Evolutionary conservation across 1,140 invertebrate genomes (phyloP), one percentile per base, ranked within the genome.

Genomic region (Drosophila truncata): DNA sequence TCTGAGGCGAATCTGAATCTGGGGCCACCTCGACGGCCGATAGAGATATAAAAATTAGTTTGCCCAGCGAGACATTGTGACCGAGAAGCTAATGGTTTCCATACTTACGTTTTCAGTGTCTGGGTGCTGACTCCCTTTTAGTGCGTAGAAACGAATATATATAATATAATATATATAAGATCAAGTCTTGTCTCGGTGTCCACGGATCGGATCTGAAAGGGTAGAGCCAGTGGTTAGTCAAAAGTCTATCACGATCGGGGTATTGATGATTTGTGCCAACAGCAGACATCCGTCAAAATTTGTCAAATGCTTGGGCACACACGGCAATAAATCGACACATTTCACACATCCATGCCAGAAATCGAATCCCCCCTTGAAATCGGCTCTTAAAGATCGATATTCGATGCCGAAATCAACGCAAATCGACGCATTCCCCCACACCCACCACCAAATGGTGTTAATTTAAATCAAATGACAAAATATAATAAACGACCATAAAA

Each of bases 401-500:
- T 37, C 61, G 57, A 29, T 47, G 31, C 47, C 31, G 29, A 67
- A 77, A 49, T 69, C 52, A 69, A 67, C 44, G 47, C 39, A 61
- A 70, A 73, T 65, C 37, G 29, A 47, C 39, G 14, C 13, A 14
- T 16, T 39, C 18, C 4, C 4, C 8, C 14, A 14, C 66, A 25
- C 29, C 54, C 20, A 1, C 4, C 10, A 10, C 5, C 20, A 55
- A 66, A 67, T 61, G 75, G 82, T 87, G 83, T 73, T 86, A 87
- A 86, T 86, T 82, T 25, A 82, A 86, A 86, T 87, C 83, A 86
- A 87, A 87, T 82, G 83, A 86, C 83, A 87, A 86, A 86, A 86
- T 79, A 86, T 86, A 86, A 86, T 86, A 82, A 87, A 86, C 83
- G 83, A 82, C 60, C 83, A 77, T 87, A 86, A 87, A 82, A 86